Base-by-base conservation (phyloP, 2,888 invertebrate species). In the Bombylius major region DNA sequence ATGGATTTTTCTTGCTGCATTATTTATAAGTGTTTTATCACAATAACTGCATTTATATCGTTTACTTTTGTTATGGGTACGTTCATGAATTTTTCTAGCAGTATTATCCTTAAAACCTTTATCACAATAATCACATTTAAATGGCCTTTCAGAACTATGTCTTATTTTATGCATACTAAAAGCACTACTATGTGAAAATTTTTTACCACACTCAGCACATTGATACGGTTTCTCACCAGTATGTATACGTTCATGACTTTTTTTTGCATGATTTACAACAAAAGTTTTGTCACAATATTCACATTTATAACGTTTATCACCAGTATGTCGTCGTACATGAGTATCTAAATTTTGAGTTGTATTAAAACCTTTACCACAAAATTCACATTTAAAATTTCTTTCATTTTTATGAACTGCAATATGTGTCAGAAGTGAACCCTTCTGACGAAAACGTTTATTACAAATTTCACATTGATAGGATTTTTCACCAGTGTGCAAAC, bases 401-500 rank as follows among this genome's bases (percentile, higher is more conserved):
- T 55, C 56, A 5, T 59, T 57, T 11, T 57, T 14, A 54, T 61
- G 61, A 8, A 47, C 39, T 54, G 60, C 60, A n/a, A 52, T 42
- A 55, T 62, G 62, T 14, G 58, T 47, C 33, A 53, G n/a, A 46
- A 62, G 49, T 11, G 56, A 56, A 13, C 56, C 54, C 56, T 58
- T 61, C 14, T 59, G 58, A 9, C 56, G 49, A 53, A 62, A 62
- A 44, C 58, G 54, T 44, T 57, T 59, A 33, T 48, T 50, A 46
- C 62, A 62, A 11, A 44, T 49, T 3, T 53, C 56, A 51, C 62
- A 62, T 57, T 58, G 58, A 53, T 54, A 60, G 14, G 57, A 56
- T 52, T 60, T 60, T 53, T 61, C 61, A n/a, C 60, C 60, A 11
- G 59, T 60, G 51, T 60, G 60, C 45, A 57, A 57, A 5, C 58